A percentile compares a stretch with the other conserved stretches of the same genome.
Conservation (phyloP, 1,140 invertebrate species). For the Antheraea mylitta region DNA sequence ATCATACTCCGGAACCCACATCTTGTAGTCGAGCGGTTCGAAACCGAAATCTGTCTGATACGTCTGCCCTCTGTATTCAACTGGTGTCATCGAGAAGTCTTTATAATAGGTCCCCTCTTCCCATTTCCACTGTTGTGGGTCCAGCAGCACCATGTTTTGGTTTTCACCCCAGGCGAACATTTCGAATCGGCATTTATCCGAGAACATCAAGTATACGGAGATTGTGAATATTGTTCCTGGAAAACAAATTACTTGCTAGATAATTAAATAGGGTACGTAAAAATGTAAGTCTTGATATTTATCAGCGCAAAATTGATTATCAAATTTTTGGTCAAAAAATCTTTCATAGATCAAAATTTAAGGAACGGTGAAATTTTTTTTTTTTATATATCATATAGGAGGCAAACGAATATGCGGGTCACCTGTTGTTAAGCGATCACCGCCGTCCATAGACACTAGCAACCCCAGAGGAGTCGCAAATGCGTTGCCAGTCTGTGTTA, state of each 20-base stretch:
- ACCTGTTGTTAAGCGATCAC: no score
- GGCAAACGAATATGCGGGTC: no score
- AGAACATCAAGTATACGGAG: slow-evolving; percentile 47
- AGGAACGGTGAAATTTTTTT: no score
- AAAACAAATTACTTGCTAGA: slow-evolving; percentile 6
- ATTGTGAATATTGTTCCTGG: slow-evolving; percentile 49
- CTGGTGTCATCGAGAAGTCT: slow-evolving; percentile 37
- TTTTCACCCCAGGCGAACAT: slow-evolving; percentile 44
- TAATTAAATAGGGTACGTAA: not conserved
- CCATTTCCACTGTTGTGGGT: slow-evolving; percentile 50
- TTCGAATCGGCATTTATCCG: slow-evolving; percentile 43
- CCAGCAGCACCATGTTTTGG: slow-evolving; percentile 40
- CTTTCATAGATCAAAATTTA: no score
- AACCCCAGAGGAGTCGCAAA: no score
- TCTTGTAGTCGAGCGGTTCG: slow-evolving; percentile 38
- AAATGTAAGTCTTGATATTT: no score
- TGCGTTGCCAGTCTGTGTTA: no score
- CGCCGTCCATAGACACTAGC: no score
- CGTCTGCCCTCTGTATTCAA: slow-evolving; percentile 40
- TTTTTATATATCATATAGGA: no score
- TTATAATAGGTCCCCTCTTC: slow-evolving; percentile 56
- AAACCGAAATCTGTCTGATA: slow-evolving; percentile 41
- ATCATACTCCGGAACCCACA: slow-evolving; percentile 52
- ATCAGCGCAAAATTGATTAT: no score
- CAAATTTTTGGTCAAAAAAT: no score